phyloP scores from a whole-genome alignment of 2,113 vertebrate genomes.

The Perca fluviatilis region DNA sequence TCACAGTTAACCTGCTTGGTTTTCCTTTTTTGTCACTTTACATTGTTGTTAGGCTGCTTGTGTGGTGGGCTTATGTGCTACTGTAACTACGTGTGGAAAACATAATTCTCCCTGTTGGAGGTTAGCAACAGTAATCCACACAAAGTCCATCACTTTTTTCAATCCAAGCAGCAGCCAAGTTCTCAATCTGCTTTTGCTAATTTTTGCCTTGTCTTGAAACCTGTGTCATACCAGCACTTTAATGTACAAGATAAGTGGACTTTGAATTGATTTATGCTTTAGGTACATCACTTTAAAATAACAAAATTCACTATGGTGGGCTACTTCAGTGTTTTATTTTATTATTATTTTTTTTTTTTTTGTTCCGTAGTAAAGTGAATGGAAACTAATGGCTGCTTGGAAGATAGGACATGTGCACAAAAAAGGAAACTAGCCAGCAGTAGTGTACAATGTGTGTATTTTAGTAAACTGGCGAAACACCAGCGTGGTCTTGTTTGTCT shows the following conservation, averaged over 20 bases:
- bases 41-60: neutral
- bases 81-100: neutral
- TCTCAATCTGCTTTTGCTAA: neutral
- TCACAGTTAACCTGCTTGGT: neutral
- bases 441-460: neutral
- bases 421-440: neutral
- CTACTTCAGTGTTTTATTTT: neutral
- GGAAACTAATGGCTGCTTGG: neutral
- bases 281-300: neutral
- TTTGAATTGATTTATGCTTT: neutral
- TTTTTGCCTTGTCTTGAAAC: neutral
- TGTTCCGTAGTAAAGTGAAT: neutral
- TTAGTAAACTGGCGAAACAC: constrained; percentile 2
- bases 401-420: neutral
- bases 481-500: neutral
- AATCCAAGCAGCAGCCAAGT: neutral
- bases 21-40: neutral
- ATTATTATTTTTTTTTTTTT: neutral
- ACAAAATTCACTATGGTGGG: neutral
- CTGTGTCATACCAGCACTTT: neutral
- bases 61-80: neutral
- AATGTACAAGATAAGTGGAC: neutral
- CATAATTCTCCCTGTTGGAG: neutral
- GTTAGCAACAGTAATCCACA: neutral
- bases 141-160: neutral